Conservation (phyloP, 2,113 vertebrate species). For the Callithrix jacchus region DNA sequence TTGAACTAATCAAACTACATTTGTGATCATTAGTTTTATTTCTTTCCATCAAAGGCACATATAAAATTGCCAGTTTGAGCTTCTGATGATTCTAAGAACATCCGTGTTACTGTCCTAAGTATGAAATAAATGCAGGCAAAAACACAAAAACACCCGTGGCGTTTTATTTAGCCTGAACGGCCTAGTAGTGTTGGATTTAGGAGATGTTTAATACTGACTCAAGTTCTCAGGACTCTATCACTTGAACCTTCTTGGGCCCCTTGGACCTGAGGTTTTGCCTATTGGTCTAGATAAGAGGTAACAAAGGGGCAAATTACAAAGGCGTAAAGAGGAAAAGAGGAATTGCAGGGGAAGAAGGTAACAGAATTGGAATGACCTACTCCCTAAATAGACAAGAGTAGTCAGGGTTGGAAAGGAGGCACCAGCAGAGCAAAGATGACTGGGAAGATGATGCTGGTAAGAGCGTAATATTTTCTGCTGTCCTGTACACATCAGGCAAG, state of each 20-base stretch:
- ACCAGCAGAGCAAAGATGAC: fast-evolving
- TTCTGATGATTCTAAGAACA: background rate
- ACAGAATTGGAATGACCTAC: background rate
- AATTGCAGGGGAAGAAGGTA: background rate
- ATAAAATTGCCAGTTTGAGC: background rate
- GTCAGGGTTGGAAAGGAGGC: background rate
- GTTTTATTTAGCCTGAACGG: background rate
- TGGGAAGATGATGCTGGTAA: background rate
- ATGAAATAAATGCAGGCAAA: background rate
- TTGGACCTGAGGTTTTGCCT: background rate
- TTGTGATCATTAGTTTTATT: background rate
- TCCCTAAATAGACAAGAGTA: background rate
- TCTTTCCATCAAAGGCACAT: background rate
- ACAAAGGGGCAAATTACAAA: background rate
- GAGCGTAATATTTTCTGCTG: background rate
- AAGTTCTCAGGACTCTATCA: background rate
- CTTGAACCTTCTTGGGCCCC: background rate
- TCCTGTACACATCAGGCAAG: background rate
- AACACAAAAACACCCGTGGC: background rate
- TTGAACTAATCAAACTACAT: background rate
- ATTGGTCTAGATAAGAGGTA: conserved; percentile 24
- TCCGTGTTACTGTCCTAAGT: background rate
- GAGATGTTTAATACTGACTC: background rate
- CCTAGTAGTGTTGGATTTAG: background rate
- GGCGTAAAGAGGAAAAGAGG: background rate